These are phyloP conservation scores for Cossypha polioptera DNA, from an alignment of 2,797 vertebrate genomes.

Conservation along the genomic window DNA sequence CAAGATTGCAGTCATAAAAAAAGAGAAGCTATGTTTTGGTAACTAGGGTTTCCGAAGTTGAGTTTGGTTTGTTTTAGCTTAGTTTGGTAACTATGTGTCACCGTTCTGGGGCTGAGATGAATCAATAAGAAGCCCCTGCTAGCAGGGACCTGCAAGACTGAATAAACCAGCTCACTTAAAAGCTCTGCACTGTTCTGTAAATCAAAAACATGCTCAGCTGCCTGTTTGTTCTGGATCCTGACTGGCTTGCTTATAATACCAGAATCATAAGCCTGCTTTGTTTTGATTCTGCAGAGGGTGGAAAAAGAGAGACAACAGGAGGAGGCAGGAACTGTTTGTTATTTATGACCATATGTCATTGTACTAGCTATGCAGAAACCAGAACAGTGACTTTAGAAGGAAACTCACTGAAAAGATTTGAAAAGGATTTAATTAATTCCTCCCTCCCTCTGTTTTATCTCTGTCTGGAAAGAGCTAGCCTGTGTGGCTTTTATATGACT, in stretches of 20 bases:
- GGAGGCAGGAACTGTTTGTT: conserved; percentile 6
- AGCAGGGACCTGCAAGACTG: neutral
- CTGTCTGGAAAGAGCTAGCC: conserved; percentile 9
- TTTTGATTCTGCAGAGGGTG: neutral
- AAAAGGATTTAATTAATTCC: conserved; percentile 65
- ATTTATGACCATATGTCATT: conserved; percentile 45
- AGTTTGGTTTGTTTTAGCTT: neutral
- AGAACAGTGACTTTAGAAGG: conserved; percentile 27
- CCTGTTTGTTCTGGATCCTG: neutral
- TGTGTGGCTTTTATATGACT: conserved; percentile 12
- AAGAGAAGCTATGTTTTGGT: neutral
- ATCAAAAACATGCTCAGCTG: neutral
- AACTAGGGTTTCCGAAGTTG: too few species aligned
- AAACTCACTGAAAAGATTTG: conserved; percentile 30
- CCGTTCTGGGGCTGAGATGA: neutral
- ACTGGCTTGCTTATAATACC: neutral
- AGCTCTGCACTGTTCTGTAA: neutral
- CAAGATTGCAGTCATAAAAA: neutral
- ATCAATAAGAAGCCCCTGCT: neutral
- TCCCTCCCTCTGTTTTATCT: conserved; percentile 45
- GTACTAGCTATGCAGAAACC: conserved; percentile 7
- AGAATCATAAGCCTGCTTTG: neutral
- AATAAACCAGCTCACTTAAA: neutral
- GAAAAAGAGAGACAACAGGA: neutral
- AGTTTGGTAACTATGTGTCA: neutral